Conservation (phyloP, 2,888 invertebrate genomes). For the Digitonthophagus gazella region DNA sequence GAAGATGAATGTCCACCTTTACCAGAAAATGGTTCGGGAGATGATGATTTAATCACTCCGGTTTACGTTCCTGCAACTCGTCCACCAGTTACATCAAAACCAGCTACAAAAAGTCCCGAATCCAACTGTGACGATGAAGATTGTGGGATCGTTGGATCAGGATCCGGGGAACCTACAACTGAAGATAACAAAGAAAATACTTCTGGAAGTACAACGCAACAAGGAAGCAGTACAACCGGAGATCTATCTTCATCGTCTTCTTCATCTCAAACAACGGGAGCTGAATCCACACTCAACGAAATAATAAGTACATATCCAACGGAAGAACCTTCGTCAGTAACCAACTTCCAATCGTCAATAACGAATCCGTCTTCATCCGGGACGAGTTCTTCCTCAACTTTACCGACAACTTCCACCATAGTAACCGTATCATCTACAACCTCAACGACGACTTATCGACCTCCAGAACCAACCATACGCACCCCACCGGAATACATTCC, state of each 20-base stretch:
- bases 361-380: neutral
- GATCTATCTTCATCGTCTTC: slow-evolving; percentile 3
- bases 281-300: neutral
- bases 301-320: slow-evolving; percentile 7
- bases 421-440: neutral
- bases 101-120: slow-evolving; percentile 28
- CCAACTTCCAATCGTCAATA: neutral
- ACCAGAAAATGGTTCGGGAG: slow-evolving; percentile 74
- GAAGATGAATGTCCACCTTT: slow-evolving; percentile 88
- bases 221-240: neutral
- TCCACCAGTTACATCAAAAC: slow-evolving; percentile 61
- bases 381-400: slow-evolving; percentile 1
- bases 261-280: slow-evolving; percentile 28
- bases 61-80: slow-evolving; percentile 82
- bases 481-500: slow-evolving; percentile 39
- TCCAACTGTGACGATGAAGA: slow-evolving; percentile 74
- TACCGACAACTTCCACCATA: slow-evolving; percentile 15
- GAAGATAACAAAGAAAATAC: slow-evolving; percentile 58
- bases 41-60: slow-evolving; percentile 90
- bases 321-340: neutral
- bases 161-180: slow-evolving; percentile 66
- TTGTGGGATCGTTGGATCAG: slow-evolving; percentile 73
- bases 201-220: neutral
- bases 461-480: slow-evolving; percentile 32
- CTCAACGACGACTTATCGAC: slow-evolving; percentile 16